Evolutionary conservation across 2,888 invertebrate species (phyloP), one percentile per base, ranked within the genome.

Genomic region (Clusia tigrina): DNA sequence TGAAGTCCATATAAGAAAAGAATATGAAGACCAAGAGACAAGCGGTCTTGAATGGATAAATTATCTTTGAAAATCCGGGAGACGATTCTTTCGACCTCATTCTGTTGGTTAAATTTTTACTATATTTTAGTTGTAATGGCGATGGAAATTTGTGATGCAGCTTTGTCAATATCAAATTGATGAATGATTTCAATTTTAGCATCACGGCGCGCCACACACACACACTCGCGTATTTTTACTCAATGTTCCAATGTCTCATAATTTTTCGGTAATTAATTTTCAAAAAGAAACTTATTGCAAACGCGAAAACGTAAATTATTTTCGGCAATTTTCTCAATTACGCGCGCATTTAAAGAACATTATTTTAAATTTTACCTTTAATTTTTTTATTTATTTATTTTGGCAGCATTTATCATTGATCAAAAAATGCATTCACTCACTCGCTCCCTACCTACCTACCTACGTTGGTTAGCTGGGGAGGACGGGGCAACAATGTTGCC

Each of bases 221-320:
- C n/a, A n/a, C n/a, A n/a, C n/a, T n/a, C n/a, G n/a, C n/a, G n/a
- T n/a, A n/a, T n/a, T 55, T 22, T 57, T n/a, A 5, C 32, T 32
- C 32, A 32, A 12, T 12, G 12, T 12, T 32, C 32, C 32, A 32
- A 32, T 54, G 61, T 62, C 67, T 59, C 48, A 64, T 58, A 66
- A 69, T 71, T 69, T 70, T 64, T 55, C 70, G 65, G 71, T 74
- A 76, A 74, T 74, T 74, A 74, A 74, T 64, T 73, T 55, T 64
- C 63, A 60, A 58, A 54, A 56, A 37, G 53, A 62, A 37, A 60
- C 54, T 58, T 32, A 56, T 51, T 24, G 48, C n/a, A 56, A 17
- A 18, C 32, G 51, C 42, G 15, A 58, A 18, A 24, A 52, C 62
- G 22, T 52, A 60, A 37, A 53, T 17, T 23, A 22, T 52, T 23